These are phyloP conservation scores for Diorhabda sublineata DNA, from an alignment of 1,140 invertebrate genomes.

Conservation along the genomic window DNA sequence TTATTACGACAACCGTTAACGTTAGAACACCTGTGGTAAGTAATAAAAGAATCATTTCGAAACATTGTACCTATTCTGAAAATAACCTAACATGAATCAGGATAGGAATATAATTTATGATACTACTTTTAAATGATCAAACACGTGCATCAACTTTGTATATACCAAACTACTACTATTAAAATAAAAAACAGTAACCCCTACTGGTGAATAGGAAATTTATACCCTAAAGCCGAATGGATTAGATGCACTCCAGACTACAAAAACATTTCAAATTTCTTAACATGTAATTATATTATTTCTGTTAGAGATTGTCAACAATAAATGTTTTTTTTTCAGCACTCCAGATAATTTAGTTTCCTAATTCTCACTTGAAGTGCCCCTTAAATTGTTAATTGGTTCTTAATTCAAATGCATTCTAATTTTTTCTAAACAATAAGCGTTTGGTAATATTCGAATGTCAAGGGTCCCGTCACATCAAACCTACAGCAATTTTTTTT, in stretches of 20 bases:
- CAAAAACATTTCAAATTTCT: background rate
- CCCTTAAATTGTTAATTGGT: background rate
- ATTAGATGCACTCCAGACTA: background rate
- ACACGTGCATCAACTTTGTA: constrained; percentile 1
- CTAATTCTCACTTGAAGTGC: background rate
- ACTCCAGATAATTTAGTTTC: background rate
- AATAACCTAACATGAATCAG: background rate
- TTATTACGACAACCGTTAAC: background rate
- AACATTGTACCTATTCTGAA: background rate
- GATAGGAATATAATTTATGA: background rate
- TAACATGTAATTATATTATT: background rate
- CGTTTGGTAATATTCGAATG: background rate
- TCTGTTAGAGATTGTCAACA: background rate
- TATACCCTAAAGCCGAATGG: background rate
- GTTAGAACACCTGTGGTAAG: background rate
- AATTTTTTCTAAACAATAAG: background rate
- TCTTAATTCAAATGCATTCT: constrained; percentile 1
- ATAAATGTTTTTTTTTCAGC: background rate
- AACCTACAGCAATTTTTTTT: background rate
- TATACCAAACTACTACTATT: background rate
- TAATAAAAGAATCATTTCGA: background rate
- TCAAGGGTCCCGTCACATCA: too few relatives aligned
- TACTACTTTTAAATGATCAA: background rate
- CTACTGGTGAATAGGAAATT: background rate
- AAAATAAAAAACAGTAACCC: constrained; percentile 1